Conservation (phyloP, 2,888 invertebrate genomes). For the Agrotis segetum region DNA sequence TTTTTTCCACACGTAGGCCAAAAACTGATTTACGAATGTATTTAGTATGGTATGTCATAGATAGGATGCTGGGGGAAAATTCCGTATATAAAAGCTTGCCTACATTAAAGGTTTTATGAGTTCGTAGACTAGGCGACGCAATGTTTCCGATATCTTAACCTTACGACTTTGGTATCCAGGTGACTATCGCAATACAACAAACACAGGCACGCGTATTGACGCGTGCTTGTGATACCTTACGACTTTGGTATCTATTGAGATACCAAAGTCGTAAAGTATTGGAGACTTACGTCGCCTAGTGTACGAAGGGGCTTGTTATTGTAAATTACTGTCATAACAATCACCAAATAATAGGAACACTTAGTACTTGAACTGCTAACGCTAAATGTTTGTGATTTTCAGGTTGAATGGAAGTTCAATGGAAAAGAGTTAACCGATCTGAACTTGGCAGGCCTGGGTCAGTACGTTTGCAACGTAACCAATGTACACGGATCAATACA, state of each 20-base stretch:
- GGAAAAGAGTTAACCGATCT: constrained; percentile 43
- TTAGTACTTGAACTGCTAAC: background rate
- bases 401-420: constrained; percentile 61
- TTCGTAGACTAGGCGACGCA: too few relatives aligned
- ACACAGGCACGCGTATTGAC: too few relatives aligned
- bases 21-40: background rate
- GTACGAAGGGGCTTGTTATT: too few relatives aligned
- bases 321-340: too few relatives aligned
- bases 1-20: background rate
- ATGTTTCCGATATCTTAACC: too few relatives aligned
- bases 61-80: background rate
- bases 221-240: too few relatives aligned
- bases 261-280: too few relatives aligned
- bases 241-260: too few relatives aligned
- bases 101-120: too few relatives aligned
- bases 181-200: too few relatives aligned
- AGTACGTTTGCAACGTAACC: constrained; percentile 57
- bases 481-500: constrained; percentile 57
- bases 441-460: constrained; percentile 39
- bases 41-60: background rate
- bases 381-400: constrained; percentile 2
- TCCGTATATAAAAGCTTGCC: background rate
- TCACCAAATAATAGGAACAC: background rate
- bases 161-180: too few relatives aligned
- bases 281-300: too few relatives aligned